These are phyloP conservation scores for Diorhabda sublineata DNA, from an alignment of 1,140 invertebrate genomes.

Conservation along the genomic window DNA sequence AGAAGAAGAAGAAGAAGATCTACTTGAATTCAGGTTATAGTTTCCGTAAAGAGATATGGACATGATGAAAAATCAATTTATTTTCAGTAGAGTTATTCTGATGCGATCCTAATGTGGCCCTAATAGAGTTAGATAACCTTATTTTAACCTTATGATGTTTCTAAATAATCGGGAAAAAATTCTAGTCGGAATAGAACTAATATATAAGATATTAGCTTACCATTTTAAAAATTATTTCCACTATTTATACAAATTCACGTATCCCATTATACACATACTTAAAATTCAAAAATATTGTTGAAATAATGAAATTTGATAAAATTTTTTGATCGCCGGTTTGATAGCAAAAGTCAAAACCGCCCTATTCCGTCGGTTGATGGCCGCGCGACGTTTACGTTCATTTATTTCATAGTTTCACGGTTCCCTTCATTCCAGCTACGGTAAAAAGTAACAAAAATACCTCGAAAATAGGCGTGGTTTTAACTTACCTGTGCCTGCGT, in stretches of 20 bases:
- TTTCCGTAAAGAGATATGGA: no score
- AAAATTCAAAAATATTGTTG: background rate
- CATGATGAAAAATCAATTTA: no score
- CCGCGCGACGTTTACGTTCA: background rate
- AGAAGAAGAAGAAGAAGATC: no score
- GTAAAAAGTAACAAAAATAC: background rate
- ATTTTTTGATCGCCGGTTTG: background rate
- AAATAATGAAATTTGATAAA: background rate
- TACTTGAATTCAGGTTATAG: no score
- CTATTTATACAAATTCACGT: background rate
- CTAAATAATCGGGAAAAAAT: no score
- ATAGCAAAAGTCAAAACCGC: background rate
- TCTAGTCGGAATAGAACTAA: no score
- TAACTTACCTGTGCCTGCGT: conserved; percentile 86
- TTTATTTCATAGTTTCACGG: background rate
- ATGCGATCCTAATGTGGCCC: no score
- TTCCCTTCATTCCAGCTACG: background rate
- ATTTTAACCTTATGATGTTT: no score
- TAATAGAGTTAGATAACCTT: no score
- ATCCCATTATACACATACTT: background rate
- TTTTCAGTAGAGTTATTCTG: no score
- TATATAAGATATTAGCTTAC: no score
- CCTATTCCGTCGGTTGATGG: background rate
- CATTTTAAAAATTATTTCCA: no score
- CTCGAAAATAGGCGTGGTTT: conserved; percentile 16